Evolutionary conservation across 2,888 invertebrate species (phyloP).

Genomic region (Lumbricus terrestris): DNA sequence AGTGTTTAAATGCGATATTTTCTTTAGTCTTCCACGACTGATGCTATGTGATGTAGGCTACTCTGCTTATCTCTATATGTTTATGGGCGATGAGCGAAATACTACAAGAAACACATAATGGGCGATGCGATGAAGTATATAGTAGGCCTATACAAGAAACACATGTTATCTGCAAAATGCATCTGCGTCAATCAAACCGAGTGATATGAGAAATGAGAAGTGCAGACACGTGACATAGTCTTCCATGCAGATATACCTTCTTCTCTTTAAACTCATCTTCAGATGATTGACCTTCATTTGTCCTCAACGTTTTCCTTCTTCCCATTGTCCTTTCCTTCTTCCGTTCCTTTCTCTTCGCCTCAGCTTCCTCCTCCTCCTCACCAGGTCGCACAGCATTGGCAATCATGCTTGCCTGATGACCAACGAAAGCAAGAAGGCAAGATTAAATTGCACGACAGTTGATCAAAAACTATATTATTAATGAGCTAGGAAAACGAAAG

Average conservation of each 20-base stretch:
- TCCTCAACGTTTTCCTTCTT: background rate
- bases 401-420: background rate
- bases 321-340: background rate
- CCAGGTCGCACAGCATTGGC: conserved; percentile 23
- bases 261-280: background rate
- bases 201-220: background rate
- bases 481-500: background rate
- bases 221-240: background rate
- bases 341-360: background rate
- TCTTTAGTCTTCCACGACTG: too few species aligned
- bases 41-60: too few species aligned
- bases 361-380: conserved; percentile 25
- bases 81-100: background rate
- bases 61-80: too few species aligned
- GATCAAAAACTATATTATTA: background rate
- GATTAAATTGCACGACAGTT: background rate
- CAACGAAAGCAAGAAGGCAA: background rate
- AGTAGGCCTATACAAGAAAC: too few species aligned
- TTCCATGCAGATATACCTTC: background rate
- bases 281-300: background rate
- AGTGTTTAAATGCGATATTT: too few species aligned
- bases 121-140: too few species aligned
- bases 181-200: background rate
- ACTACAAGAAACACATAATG: background rate
- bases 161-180: background rate